Evolutionary conservation across 2,797 vertebrate genomes (phyloP).

Genomic region (Bucorvus abyssinicus): DNA sequence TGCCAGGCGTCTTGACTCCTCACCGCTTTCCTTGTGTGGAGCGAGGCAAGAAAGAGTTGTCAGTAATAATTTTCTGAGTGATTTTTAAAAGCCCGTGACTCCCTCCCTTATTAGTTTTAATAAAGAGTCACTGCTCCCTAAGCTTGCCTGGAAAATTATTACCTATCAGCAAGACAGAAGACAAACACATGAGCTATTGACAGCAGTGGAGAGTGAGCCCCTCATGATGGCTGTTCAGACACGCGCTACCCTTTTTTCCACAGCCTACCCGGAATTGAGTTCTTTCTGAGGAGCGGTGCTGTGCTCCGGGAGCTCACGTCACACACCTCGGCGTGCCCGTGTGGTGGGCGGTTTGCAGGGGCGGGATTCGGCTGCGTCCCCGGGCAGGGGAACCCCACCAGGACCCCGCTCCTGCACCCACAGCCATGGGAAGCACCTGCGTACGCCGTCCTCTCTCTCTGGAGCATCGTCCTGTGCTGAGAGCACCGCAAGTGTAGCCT

Average conservation of each 20-base stretch:
- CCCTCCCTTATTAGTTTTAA: constrained; percentile 73
- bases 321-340: neutral
- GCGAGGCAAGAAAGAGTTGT: constrained; percentile 52
- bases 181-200: constrained; percentile 71
- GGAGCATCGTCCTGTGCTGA: neutral
- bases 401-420: neutral
- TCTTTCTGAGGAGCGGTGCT: neutral
- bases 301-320: neutral
- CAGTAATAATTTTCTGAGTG: constrained; percentile 66
- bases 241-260: neutral
- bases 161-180: constrained; percentile 77
- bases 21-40: neutral
- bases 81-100: constrained; percentile 71
- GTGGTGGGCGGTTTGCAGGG: too few relatives aligned
- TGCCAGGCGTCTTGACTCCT: neutral
- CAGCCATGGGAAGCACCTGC: too few relatives aligned
- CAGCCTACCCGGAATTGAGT: constrained; percentile 17
- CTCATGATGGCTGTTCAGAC: constrained; percentile 18
- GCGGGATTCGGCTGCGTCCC: neutral
- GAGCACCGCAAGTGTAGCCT: fast-evolving
- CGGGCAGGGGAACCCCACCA: fast-evolving
- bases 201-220: constrained; percentile 57
- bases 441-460: neutral
- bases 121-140: constrained; percentile 72
- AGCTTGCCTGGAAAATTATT: constrained; percentile 77